Evolutionary conservation across 2,113 vertebrate species (phyloP).

Genomic region (Taurulus bubalis): DNA sequence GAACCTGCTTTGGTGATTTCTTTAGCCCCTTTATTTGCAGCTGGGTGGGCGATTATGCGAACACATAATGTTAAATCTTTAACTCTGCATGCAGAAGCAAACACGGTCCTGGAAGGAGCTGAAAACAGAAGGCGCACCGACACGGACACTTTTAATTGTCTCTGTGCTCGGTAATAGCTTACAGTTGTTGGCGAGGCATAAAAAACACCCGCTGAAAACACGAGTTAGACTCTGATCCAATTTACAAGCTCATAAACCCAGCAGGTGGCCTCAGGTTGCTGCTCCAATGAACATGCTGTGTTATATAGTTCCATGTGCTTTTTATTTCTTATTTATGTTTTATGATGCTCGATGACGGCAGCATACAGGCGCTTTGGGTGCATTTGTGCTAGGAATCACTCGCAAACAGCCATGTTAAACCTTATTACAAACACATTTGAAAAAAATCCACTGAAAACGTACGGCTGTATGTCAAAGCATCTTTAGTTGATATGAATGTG

Average conservation of each 20-base stretch:
- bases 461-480: background rate
- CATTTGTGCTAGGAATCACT: background rate
- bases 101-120: conserved; percentile 20
- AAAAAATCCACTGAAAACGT: no score
- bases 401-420: background rate
- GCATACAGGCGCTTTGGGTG: background rate
- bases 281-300: conserved; percentile 14
- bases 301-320: background rate
- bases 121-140: conserved; percentile 35
- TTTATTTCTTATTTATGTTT: background rate
- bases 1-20: conserved; percentile 44
- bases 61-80: conserved; percentile 15
- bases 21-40: conserved; percentile 27
- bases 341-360: background rate
- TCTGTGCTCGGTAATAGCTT: conserved; percentile 48
- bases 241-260: conserved; percentile 59
- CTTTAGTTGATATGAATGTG: background rate
- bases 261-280: conserved; percentile 8
- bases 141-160: conserved; percentile 37
- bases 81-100: conserved; percentile 11
- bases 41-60: conserved; percentile 46
- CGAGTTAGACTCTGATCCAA: conserved; percentile 22
- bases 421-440: conserved; percentile 3
- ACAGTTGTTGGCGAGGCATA: conserved; percentile 46
- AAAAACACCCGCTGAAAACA: conserved; percentile 22